phyloP scores from a whole-genome alignment of 2,888 invertebrate genomes.

The Toxonevra muliebris region DNA sequence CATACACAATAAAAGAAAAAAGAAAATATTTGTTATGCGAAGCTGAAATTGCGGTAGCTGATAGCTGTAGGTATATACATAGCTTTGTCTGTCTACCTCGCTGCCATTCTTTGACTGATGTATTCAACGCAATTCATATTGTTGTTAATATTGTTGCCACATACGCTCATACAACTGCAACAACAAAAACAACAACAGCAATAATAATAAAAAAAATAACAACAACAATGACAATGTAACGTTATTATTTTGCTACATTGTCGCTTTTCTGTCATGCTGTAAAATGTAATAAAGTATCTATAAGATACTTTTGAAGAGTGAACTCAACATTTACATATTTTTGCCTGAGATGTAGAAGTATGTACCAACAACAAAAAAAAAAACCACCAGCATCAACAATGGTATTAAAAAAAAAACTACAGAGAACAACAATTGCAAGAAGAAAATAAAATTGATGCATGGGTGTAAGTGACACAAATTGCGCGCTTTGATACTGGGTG shows the following conservation, averaged over 20 bases:
- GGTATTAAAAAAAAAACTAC: too few relatives aligned
- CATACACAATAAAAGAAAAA: constrained; percentile 3
- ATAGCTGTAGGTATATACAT: not conserved
- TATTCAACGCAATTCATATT: constrained; percentile 4
- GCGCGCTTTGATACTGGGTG: too few relatives aligned
- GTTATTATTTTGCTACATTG: not conserved
- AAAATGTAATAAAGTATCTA: not conserved
- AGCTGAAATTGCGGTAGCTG: not conserved
- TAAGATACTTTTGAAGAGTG: too few relatives aligned
- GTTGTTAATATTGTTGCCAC: not conserved
- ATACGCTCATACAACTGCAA: not conserved
- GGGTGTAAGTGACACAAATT: too few relatives aligned
- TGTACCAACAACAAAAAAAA: too few relatives aligned
- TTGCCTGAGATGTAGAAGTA: constrained; percentile 3
- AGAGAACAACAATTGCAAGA: too few relatives aligned
- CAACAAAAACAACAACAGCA: not conserved
- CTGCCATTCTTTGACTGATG: not conserved
- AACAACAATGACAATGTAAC: not conserved
- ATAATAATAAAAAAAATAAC: constrained; percentile 8
- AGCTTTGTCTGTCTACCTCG: constrained; percentile 1
- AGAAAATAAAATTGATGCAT: too few relatives aligned
- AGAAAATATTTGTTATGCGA: not conserved
- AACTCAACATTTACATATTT: not conserved
- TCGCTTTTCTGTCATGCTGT: not conserved
- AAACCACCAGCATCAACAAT: too few relatives aligned